phyloP scores from a whole-genome alignment of 2,888 invertebrate species.

The Megaustenia siamemsis region DNA sequence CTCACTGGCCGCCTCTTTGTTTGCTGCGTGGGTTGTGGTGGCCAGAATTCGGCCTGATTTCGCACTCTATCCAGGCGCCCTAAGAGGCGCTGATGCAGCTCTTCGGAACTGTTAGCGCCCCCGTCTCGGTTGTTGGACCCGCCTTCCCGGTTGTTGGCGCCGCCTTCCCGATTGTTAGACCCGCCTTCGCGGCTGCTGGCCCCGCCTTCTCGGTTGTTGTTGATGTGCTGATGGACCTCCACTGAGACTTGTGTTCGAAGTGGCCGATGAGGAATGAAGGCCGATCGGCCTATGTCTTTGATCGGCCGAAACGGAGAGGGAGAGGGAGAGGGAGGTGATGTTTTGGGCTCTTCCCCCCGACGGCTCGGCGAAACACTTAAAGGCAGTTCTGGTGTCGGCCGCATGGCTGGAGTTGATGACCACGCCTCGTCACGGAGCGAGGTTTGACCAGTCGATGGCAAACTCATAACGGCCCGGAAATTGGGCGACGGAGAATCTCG shows the following conservation, averaged over 20 bases:
- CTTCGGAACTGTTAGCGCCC: slow-evolving; percentile 32
- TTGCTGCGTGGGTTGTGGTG: too few species aligned
- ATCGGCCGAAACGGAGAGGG: slow-evolving; percentile 47
- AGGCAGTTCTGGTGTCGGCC: slow-evolving; percentile 31
- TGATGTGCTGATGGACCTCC: slow-evolving; percentile 63
- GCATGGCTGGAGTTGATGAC: slow-evolving; percentile 27
- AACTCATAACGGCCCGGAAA: neutral
- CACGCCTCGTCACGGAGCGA: neutral
- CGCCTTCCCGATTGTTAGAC: slow-evolving; percentile 31
- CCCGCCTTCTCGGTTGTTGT: neutral
- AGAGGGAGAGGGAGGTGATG: slow-evolving; percentile 48
- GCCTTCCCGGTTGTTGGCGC: slow-evolving; percentile 5
- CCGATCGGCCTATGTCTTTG: slow-evolving; percentile 50
- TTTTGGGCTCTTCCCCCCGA: neutral
- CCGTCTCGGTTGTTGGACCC: slow-evolving; percentile 3
- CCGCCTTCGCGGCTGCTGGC: slow-evolving; percentile 8
- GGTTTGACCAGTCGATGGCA: neutral
- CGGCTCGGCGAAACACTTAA: neutral
- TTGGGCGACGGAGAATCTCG: slow-evolving; percentile 13
- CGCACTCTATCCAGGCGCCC: slow-evolving; percentile 32
- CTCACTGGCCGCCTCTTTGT: neutral
- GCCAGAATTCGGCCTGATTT: neutral
- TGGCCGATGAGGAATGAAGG: slow-evolving; percentile 58
- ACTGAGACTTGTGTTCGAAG: slow-evolving; percentile 64
- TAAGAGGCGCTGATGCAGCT: slow-evolving; percentile 55